phyloP scores from a whole-genome alignment of 2,113 vertebrate genomes.

The Bufo gargarizans region DNA sequence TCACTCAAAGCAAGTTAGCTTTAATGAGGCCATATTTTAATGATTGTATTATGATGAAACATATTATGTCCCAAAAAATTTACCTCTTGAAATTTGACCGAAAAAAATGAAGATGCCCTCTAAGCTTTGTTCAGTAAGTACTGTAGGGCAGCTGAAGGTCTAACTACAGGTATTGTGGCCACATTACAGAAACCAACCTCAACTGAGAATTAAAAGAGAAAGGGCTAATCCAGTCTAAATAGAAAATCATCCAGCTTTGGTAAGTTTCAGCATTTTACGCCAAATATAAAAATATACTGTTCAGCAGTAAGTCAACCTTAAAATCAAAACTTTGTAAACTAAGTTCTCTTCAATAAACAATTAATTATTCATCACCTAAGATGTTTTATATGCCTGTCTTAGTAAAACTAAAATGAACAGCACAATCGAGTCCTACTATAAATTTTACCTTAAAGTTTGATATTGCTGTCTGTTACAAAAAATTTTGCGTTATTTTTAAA shows the following conservation, averaged over 20 bases:
- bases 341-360: background rate
- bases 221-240: background rate
- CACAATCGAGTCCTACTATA: background rate
- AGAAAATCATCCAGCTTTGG: background rate
- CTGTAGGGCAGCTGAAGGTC: no score
- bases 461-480: background rate
- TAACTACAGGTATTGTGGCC: no score
- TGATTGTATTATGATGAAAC: no score
- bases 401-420: background rate
- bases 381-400: background rate
- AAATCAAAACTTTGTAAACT: background rate
- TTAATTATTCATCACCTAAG: background rate
- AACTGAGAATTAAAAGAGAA: background rate
- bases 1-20: no score
- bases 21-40: no score
- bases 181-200: no score
- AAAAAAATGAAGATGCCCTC: no score
- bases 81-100: no score
- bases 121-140: no score
- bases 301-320: background rate
- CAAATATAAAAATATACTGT: background rate
- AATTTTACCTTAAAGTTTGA: background rate
- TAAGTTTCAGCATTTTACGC: background rate
- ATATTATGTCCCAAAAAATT: no score
- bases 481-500: slow-evolving; percentile 15